A percentile compares a stretch with the other conserved stretches of the same genome.
phyloP scores from a whole-genome alignment of 1,140 invertebrate genomes.

The Dendrolimus kikuchii region DNA sequence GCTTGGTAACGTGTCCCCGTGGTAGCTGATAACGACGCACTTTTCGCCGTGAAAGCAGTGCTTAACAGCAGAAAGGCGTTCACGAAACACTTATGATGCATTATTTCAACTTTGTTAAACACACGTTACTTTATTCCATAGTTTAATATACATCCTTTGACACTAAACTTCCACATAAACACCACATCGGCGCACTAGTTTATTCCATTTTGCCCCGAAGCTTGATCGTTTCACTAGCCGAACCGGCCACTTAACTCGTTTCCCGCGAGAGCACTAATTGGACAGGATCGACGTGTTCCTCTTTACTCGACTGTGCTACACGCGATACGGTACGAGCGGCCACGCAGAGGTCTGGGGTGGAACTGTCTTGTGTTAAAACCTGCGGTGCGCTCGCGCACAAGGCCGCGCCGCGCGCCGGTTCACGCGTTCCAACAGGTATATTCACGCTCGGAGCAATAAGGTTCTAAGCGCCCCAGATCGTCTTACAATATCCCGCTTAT shows the following conservation, averaged over 20 bases:
- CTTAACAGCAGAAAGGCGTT: slow-evolving; percentile 54
- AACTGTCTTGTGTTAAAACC: slow-evolving; percentile 62
- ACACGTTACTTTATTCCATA: slow-evolving; percentile 52
- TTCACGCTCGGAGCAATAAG: slow-evolving; percentile 34
- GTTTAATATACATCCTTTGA: slow-evolving; percentile 42
- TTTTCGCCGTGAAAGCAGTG: slow-evolving; percentile 44
- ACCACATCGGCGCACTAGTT: slow-evolving; percentile 38
- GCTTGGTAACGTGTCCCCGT: slow-evolving; percentile 79
- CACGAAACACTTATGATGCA: slow-evolving; percentile 55
- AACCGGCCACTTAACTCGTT: slow-evolving; percentile 66
- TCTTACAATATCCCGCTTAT: slow-evolving; percentile 37
- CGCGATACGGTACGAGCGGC: slow-evolving; percentile 48
- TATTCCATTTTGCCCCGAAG: slow-evolving; percentile 34
- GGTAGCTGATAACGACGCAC: slow-evolving; percentile 62
- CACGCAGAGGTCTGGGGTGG: slow-evolving; percentile 58
- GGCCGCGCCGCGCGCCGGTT: slow-evolving; percentile 53
- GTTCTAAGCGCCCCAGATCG: slow-evolving; percentile 36
- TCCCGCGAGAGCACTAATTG: slow-evolving; percentile 66
- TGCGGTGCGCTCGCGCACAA: slow-evolving; percentile 68
- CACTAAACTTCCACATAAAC: slow-evolving; percentile 45
- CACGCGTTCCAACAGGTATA: slow-evolving; percentile 71
- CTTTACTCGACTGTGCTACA: slow-evolving; percentile 22
- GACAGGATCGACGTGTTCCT: slow-evolving; percentile 53
- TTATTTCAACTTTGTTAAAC: slow-evolving; percentile 53
- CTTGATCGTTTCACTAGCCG: slow-evolving; percentile 48